These are phyloP conservation scores for Hemaris fuciformis DNA, from an alignment of 2,888 invertebrate genomes.

Conservation along the genomic window DNA sequence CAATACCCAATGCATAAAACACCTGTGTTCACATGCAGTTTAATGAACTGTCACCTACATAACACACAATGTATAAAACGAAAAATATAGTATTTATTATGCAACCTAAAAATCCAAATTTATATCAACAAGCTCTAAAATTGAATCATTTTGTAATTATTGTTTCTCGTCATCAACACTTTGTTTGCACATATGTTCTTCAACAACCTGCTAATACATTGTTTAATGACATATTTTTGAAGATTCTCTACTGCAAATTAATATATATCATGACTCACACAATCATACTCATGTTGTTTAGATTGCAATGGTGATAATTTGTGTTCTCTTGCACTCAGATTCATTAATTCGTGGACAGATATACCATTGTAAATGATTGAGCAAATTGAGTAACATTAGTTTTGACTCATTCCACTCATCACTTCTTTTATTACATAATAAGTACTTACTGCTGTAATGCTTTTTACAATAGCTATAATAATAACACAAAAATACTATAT, in stretches of 20 bases:
- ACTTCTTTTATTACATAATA: no score
- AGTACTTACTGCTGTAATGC: no score
- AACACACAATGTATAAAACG: not conserved
- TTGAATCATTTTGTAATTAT: not conserved
- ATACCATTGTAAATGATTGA: not conserved
- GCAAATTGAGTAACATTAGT: not conserved
- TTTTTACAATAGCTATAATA: no score
- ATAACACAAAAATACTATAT: no score
- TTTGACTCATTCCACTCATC: no score
- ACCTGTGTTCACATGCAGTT: not conserved
- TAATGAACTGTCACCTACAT: not conserved
- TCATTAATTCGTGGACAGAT: not conserved
- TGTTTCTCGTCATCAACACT: not conserved
- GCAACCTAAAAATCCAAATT: not conserved
- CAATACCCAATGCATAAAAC: slow-evolving; percentile 4
- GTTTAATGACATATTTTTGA: not conserved
- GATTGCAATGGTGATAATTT: not conserved
- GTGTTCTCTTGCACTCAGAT: not conserved
- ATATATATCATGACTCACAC: not conserved
- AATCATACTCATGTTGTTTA: not conserved
- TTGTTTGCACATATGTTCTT: not conserved
- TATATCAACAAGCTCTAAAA: not conserved
- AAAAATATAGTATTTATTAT: not conserved
- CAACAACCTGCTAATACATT: not conserved
- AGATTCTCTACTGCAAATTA: not conserved